Base-by-base conservation (phyloP, 2,113 vertebrate species). In the Pseudolaguvia tuberculata region DNA sequence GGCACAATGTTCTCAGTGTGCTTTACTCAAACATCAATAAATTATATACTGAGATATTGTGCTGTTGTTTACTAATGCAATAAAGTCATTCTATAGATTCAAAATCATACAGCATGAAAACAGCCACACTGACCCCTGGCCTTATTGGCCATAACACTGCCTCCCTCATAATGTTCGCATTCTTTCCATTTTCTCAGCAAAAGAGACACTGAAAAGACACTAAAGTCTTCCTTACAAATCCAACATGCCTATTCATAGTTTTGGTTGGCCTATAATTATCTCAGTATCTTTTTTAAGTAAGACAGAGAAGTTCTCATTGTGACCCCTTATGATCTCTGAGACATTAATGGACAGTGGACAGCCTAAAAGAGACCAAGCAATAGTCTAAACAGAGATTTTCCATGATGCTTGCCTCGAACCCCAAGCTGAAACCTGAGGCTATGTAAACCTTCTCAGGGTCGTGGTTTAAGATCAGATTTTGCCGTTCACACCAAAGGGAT, bases 121-220 rank as follows among this genome's bases (percentile, higher is more conserved):
- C 66, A 56, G 65, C 52, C 39, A 76, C 69, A 76, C 27, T 12
- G 13, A 51, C 73, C 39, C 39, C 45, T 27, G 75, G 21, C 75
- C 79, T 61, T 23, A 70, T 66, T 79, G 39, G 3, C 70, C 83
- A 77, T 75, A 78, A 79, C 77, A 81, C 11, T 7, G 67, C 77
- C 80, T 87, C 83, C 81, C 81, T 85, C 75, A 82, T 79, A 72
- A 85, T 70, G 72, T 77, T 75, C 56, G 52, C 84, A 87, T 84
- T 84, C 62, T 84, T 86, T 87, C 80, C 78, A 84, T 79, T 87
- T 90, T 89, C 86, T 86, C 86, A 89, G 86, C 74, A 39, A 59
- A 66, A 23, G 1, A 85, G 79, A 76, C 73, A 83, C 83, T 66
- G 47, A 81, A 76, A 75, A 53, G 53, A 72, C 74, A 81, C 79